Base-by-base conservation (phyloP, 2,888 invertebrate species). In the Lasiommata megera region DNA sequence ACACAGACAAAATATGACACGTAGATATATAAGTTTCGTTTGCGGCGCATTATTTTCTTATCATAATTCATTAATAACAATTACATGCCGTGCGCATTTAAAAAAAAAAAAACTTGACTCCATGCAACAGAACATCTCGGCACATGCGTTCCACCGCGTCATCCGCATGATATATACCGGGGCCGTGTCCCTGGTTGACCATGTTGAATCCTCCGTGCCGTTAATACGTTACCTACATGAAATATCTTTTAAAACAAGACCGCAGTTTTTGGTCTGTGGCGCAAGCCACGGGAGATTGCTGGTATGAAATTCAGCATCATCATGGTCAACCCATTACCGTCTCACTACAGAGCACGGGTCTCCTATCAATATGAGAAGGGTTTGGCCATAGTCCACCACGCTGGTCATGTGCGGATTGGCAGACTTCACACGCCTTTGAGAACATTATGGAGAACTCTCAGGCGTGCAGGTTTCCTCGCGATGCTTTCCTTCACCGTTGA, bases 211-310 rank as follows among this genome's bases (percentile, higher is more conserved):
- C 70, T 67, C 67, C 62, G 65, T 46, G 65, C 63, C 61, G 65
- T 69, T 74, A 71, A 74, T 74, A 72, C 67, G 70, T 72, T 69
- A n/a, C 65, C 65, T 69, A 68, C 71, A 66, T 70, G 70, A 70
- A 70, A 73, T 71, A 72, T 71, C 55, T 66, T 64, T 66, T 66
- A 65, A 68, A 71, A 71, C 67, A 69, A 67, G 66, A 68, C 65
- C 70, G 64, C 64, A 66, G 63, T 65, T 65, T 67, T 66, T 46
- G 16, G 48, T 36, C 17, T 57, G 12, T 66, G 67, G 67, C 64
- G 0, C 55, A 70, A 68, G 50, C 54, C n/a, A n/a, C n/a, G n/a
- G n/a, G n/a, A n/a, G n/a, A n/a, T n/a, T n/a, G n/a, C n/a, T n/a
- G n/a, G n/a, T n/a, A n/a, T n/a, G n/a, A n/a, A n/a, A n/a, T n/a